A percentile compares a stretch with the other conserved stretches of the same genome.
Conservation (phyloP, 2,888 invertebrate genomes). For the Sphaeridia pumilis region DNA sequence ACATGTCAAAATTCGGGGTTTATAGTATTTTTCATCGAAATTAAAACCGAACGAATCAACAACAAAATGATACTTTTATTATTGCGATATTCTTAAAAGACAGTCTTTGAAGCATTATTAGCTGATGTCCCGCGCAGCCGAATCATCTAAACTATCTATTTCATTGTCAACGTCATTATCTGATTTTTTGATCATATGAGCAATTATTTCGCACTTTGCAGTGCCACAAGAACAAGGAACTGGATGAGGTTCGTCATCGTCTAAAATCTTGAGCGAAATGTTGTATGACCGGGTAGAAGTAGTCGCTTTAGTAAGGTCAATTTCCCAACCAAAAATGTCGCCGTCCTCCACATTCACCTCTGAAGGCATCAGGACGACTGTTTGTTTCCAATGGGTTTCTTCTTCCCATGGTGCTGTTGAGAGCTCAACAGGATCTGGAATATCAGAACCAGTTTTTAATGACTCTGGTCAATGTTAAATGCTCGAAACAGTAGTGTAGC, state of each 20-base stretch:
- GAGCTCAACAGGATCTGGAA: conserved; percentile 24
- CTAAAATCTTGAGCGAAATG: conserved; percentile 55
- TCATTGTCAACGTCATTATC: not conserved
- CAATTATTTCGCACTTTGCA: conserved; percentile 65
- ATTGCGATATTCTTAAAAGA: no score
- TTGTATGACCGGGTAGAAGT: conserved; percentile 50
- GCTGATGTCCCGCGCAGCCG: no score
- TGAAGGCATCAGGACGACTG: conserved; percentile 60
- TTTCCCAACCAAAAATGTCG: conserved; percentile 37
- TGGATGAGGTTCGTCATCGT: conserved; percentile 58
- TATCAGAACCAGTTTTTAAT: not conserved
- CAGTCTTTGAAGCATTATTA: no score
- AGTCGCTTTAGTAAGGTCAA: conserved; percentile 38
- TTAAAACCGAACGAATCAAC: no score
- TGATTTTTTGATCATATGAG: conserved; percentile 36
- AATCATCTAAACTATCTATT: no score
- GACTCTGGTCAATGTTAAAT: not conserved
- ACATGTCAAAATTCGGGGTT: no score
- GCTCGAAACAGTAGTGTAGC: conserved; percentile 19
- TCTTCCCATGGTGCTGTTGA: conserved; percentile 42
- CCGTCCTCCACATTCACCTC: conserved; percentile 44
- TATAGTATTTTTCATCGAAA: no score
- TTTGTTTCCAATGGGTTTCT: conserved; percentile 63
- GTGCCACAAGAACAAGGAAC: conserved; percentile 63
- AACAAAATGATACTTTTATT: no score